Base-by-base conservation (phyloP, 2,797 vertebrate species). In the Glossophaga mutica region DNA sequence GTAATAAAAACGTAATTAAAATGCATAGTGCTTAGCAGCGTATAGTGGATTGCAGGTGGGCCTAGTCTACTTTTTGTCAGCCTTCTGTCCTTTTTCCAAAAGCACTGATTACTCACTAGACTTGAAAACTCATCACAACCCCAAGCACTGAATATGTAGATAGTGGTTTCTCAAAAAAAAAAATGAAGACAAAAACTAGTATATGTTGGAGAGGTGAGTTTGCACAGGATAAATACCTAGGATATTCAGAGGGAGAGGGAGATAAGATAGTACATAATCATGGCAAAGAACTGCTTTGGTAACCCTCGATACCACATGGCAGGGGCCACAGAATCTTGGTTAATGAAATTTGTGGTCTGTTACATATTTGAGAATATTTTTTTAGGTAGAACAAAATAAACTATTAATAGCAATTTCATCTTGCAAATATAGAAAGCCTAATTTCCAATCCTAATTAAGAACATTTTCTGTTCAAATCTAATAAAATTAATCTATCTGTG, bases 361-460 rank as follows among this genome's bases (percentile, higher is more conserved):
- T 94, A 84, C 81, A 85, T 83, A 50, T 78, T 57, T 93, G 88
- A 92, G 87, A 82, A 57, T 50, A 32, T 82, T 46, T 57, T 26
- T 81, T 39, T 74, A 59, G 18, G 9, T 67, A 86, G 50, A 94
- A 29, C 48, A 68, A 85, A 95, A 73, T 62, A 44, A 81, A 55
- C 65, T 65, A 39, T 34, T 77, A 73, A 74, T 50, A 92, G 26
- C 32, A 57, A 81, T 67, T 92, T 78, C 34, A 77, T 83, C 24
- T 95, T 84, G 15, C 19, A 94, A 94, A 93, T 85, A 77, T 62
- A 18, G 34, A 71, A 94, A 88, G 55, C 44, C 62, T 90, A 85
- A 59, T 78, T 94, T 94, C 65, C 93, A 95, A 74, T 39, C 77
- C 18, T n/a, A 74, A 70, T 55, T 76, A 94, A 96, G 73, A 62